phyloP scores from a whole-genome alignment of 1,140 invertebrate species.

The Steinernema khuongi region DNA sequence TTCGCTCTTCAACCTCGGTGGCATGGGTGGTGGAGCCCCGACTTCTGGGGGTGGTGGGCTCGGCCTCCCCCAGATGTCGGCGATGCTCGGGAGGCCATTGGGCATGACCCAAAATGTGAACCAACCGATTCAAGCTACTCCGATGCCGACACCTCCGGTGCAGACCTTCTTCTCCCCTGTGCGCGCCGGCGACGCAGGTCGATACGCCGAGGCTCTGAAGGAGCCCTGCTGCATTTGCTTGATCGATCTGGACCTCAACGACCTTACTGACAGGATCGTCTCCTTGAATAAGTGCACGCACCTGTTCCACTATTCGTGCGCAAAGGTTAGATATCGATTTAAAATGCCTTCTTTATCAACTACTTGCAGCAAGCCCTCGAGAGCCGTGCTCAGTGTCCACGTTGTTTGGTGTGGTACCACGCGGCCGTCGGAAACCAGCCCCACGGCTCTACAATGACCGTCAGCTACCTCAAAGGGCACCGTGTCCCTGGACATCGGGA shows the following conservation, averaged over 20 bases:
- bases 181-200: neutral
- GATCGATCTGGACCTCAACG: neutral
- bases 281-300: neutral
- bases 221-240: conserved; percentile 4
- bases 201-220: neutral
- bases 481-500: conserved; percentile 12
- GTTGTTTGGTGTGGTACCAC: neutral
- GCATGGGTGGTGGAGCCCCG: neutral
- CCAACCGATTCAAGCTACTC: neutral
- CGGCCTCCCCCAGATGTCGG: neutral
- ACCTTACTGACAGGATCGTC: neutral
- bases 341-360: neutral
- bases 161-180: neutral
- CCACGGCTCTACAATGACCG: conserved; percentile 17
- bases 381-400: neutral
- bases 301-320: neutral
- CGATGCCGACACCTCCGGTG: neutral
- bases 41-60: neutral
- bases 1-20: neutral
- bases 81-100: neutral
- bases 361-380: neutral
- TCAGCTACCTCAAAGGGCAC: neutral
- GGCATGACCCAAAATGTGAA: conserved; percentile 1
- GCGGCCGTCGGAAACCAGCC: conserved; percentile 19
- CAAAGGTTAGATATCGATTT: neutral